Base-by-base conservation (phyloP, 2,888 invertebrate genomes). In the Andricus curvator region DNA sequence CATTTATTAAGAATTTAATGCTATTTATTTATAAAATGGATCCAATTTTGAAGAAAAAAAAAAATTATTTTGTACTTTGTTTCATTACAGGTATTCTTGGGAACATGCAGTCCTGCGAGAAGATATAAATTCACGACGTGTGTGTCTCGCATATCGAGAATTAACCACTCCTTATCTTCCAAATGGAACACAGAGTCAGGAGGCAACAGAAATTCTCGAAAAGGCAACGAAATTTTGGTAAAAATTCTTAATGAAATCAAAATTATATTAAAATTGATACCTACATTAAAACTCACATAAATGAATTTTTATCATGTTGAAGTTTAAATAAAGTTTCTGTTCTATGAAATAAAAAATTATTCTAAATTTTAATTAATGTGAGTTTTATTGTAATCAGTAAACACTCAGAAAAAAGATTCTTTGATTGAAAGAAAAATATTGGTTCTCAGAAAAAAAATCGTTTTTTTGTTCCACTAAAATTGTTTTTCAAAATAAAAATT, bases 141-240 rank as follows among this genome's bases (percentile, higher is more conserved):
- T 99, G 0, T 99, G 99, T 88, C 94, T 99, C 87, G 99, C 99
- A 0, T 98, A 99, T 91, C 94, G 99, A 86, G 99, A 99, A 93
- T 96, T 99, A 87, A 97, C 98, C 0, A 95, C 96, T 1, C 96
- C 96, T 74, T 99, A 97, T 92, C 93, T 97, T 81, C 92, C 93
- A 20, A 94, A 94, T 68, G 97, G 96, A 0, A 87, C 92, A 15
- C 92, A 94, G 78, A 93, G 93, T 83, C 90, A 93, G 13, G 93
- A 95, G 85, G 96, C 96, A 0, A 89, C 93, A 81, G 93, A 94
- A 84, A 94, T 96, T 83, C 93, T 95, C 85, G 89, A 93, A 79
- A 94, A 93, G 86, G 95, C 95, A 25, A 93, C 93, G 88, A 88
- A 93, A 3, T 96, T 96, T 91, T 96, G 94, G 94, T 91, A 89